These are phyloP conservation scores for Lacanobia wlatinum DNA, from an alignment of 2,888 invertebrate species.

Conservation along the genomic window DNA sequence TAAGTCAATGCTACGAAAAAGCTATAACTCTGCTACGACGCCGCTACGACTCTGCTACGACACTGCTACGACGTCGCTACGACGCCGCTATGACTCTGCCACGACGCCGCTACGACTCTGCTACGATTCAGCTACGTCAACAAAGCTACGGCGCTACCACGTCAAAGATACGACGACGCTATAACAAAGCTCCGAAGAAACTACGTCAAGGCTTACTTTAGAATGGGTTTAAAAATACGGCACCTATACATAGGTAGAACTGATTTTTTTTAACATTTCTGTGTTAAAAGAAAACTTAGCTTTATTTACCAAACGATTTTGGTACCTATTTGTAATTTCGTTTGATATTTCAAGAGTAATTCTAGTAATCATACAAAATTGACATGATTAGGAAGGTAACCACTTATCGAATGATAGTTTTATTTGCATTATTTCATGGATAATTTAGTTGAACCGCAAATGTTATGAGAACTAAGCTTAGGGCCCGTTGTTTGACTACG, in stretches of 20 bases:
- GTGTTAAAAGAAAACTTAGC: slow-evolving; percentile 3
- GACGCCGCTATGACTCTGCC: background rate
- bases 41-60: background rate
- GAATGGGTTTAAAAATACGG: background rate
- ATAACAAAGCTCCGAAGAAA: background rate
- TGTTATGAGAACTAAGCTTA: slow-evolving; percentile 32
- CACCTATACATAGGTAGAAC: background rate
- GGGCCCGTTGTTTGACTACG: slow-evolving; percentile 15
- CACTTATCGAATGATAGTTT: slow-evolving; percentile 34
- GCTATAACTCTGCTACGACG: too few species aligned
- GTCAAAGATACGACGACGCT: background rate
- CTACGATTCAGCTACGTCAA: background rate
- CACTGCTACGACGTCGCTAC: background rate
- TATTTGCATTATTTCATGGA: slow-evolving; percentile 47
- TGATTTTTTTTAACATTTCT: background rate
- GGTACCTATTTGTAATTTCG: slow-evolving; percentile 42
- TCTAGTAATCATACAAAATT: slow-evolving; percentile 48
- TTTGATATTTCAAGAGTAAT: slow-evolving; percentile 46
- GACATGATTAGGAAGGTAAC: slow-evolving; percentile 18
- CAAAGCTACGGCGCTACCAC: background rate
- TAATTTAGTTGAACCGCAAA: slow-evolving; percentile 36
- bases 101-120: background rate
- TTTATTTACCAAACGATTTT: slow-evolving; percentile 37
- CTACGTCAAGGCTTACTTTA: background rate
- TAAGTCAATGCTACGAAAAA: too few species aligned